Base-by-base conservation (phyloP, 2,888 invertebrate genomes). In the Drosophila flavopinicola region DNA sequence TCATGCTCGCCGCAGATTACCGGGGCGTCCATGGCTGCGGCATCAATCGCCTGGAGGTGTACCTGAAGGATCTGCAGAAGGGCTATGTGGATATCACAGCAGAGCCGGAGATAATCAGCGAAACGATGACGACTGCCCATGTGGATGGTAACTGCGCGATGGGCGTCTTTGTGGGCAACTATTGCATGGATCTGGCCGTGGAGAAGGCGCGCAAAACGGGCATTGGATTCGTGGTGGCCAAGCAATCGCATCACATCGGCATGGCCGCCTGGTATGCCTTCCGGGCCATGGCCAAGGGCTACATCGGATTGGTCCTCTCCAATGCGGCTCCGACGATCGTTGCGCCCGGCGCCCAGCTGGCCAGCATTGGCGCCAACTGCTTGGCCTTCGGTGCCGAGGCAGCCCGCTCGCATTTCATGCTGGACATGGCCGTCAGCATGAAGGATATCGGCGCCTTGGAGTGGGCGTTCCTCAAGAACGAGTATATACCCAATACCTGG, bases 141-240 rank as follows among this genome's bases (percentile, higher is more conserved):
- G 78, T 82, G 13, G 57, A 75, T 24, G 78, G 83, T 0, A 75
- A 75, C 7, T 7, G 44, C 2, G 66, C 78, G 10, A 24, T 78
- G 53, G 78, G 78, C 29, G 78, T 75, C 15, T 37, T 78, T 24
- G 78, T 78, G 32, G 78, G 64, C n/a, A 82, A 78, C 49, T 78
- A 33, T 10, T 78, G 78, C 58, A 78, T 78, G 66, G 75, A 78
- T 38, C n/a, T 82, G 60, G 78, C 82, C 1, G 52, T 78, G 44
- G 24, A 71, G 39, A 78, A 78, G 42, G 78, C 83, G 0, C 20
- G 30, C 0, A 38, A 51, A 0, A 29, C 60, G 0, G 78, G 82
- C 11, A 60, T 82, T 11, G 78, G 82, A 7, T 69, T 78, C 9
- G 78, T 78, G 30, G 78, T 80, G 13, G 82, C 78, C 53, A 68